These are phyloP conservation scores for Philereme vetulata DNA, from an alignment of 2,888 invertebrate genomes.

Conservation along the genomic window DNA sequence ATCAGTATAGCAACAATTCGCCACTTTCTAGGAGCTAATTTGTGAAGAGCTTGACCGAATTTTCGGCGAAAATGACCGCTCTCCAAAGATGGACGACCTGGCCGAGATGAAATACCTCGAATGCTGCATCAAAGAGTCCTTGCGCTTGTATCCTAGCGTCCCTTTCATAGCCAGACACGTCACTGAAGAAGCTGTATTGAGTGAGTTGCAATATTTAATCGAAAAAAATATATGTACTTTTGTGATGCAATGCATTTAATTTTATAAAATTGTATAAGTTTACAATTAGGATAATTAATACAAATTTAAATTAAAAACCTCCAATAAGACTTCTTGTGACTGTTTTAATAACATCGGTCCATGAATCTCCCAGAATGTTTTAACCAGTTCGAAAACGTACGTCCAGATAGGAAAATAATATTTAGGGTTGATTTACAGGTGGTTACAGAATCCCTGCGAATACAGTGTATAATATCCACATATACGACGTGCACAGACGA, in stretches of 20 bases:
- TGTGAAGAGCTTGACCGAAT: conserved; percentile 41
- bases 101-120: conserved; percentile 85
- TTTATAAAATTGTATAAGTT: no score
- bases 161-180: conserved; percentile 84
- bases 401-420: background rate
- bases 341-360: background rate
- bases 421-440: conserved; percentile 51
- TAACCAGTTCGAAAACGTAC: no score
- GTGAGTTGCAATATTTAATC: conserved; percentile 32
- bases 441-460: conserved; percentile 74
- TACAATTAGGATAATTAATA: no score
- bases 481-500: conserved; percentile 85
- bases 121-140: conserved; percentile 86
- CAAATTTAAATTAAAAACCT: no score
- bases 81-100: conserved; percentile 83
- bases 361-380: background rate
- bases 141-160: conserved; percentile 86
- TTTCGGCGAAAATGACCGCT: conserved; percentile 84
- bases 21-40: conserved; percentile 36
- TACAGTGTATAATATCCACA: conserved; percentile 73
- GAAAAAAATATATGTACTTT: no score
- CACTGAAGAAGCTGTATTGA: conserved; percentile 80
- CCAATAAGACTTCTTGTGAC: no score
- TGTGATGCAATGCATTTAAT: no score
- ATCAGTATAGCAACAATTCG: no score